These are phyloP conservation scores for Anneissia japonica DNA, from an alignment of 35 echinoderm and acorn worm genomes.

Conservation along the genomic window DNA sequence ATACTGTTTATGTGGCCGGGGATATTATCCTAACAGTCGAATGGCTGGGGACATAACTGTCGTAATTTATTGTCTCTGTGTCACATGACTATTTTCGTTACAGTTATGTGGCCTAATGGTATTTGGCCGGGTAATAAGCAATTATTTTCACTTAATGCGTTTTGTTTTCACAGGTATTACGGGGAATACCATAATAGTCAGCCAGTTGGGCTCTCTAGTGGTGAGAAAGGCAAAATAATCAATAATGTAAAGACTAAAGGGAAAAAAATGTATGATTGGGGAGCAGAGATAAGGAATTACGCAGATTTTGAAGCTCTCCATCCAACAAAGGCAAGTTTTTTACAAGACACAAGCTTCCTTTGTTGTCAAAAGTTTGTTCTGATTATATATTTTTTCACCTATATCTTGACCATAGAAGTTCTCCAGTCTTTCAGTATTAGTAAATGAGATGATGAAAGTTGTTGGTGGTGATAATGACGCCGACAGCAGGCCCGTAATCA, in stretches of 20 bases:
- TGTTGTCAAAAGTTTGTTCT: too few species aligned
- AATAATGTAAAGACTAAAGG: background rate
- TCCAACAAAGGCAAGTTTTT: background rate
- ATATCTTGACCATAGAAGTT: too few species aligned
- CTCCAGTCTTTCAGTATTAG: too few species aligned
- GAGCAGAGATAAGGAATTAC: constrained; percentile 2
- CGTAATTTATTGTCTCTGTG: too few species aligned
- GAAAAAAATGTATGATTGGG: constrained; percentile 1
- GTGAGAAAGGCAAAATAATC: background rate
- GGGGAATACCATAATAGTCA: constrained; percentile 25
- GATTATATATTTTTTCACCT: too few species aligned
- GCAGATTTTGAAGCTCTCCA: constrained; percentile 16
- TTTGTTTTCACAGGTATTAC: constrained; percentile 9
- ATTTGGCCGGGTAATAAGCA: background rate
- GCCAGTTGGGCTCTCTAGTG: background rate
- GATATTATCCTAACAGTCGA: constrained; percentile 21
- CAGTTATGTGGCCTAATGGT: background rate
- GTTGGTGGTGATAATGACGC: too few species aligned
- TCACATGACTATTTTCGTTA: too few species aligned
- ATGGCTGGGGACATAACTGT: constrained; percentile 14
- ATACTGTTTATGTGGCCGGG: constrained; percentile 5
- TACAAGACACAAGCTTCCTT: too few species aligned
- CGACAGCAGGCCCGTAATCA: too few species aligned
- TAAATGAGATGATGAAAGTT: too few species aligned
- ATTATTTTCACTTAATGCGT: too few species aligned